Evolutionary conservation across 2,113 vertebrate genomes (phyloP).

Genomic region (Hydrolagus affinis): DNA sequence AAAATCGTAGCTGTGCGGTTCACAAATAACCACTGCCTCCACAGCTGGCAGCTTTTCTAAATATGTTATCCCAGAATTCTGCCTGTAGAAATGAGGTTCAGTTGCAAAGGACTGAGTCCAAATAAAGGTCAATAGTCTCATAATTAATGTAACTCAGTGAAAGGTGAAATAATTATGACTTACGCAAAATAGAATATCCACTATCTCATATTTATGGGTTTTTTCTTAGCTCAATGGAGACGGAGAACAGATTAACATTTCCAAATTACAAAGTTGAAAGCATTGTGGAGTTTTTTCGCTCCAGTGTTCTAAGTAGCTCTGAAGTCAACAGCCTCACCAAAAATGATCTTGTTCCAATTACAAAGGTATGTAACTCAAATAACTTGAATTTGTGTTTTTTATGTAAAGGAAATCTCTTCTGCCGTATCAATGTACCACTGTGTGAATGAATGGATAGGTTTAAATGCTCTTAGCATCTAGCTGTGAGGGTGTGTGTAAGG

Average conservation of each 20-base stretch:
- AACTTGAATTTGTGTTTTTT: too few species aligned
- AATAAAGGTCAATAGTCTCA: too few species aligned
- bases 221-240: slow-evolving; percentile 9
- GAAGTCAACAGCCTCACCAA: slow-evolving; percentile 16
- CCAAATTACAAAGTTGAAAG: not conserved
- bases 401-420: too few species aligned
- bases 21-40: not conserved
- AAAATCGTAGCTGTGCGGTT: not conserved
- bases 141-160: too few species aligned
- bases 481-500: too few species aligned
- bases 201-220: not conserved
- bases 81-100: not conserved
- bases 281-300: slow-evolving; percentile 12
- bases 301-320: not conserved
- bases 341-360: not conserved
- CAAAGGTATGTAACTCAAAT: not conserved
- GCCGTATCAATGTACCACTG: too few species aligned
- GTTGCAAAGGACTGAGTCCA: too few species aligned
- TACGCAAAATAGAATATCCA: too few species aligned
- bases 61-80: not conserved
- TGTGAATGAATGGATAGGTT: too few species aligned
- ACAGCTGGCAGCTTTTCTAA: too few species aligned
- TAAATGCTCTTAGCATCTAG: too few species aligned
- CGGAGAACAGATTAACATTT: not conserved
- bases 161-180: too few species aligned